Base-by-base conservation (phyloP, 2,113 vertebrate genomes). In the Oryzias woworae region DNA sequence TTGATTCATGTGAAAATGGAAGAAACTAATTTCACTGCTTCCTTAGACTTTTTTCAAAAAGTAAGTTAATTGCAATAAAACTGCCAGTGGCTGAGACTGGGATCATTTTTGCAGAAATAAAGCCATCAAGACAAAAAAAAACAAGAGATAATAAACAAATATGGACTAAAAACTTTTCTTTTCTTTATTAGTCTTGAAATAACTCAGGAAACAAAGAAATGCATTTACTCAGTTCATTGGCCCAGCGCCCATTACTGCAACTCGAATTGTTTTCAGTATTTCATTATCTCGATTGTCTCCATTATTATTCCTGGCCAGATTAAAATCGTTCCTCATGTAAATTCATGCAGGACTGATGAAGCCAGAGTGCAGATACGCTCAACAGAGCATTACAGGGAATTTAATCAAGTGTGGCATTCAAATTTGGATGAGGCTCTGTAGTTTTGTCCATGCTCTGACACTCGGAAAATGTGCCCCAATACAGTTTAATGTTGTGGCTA, bases 361-460 rank as follows among this genome's bases (percentile, higher is more conserved):
- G 42, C 42, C 72, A 64, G 28, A 56, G 44, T 56, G 65, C 46
- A 55, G 45, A 63, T 53, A 65, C 42, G n/a, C 76, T 73, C 42
- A 60, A 49, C 20, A 55, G 51, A 71, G 67, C 46, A 62, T 15
- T 5, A 23, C 16, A 57, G 23, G 60, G 48, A 71, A 18, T 64
- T 53, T 69, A 75, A 73, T 81, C 66, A 74, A 66, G 54, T 36
- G 3, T 73, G 72, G 66, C 58, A 71, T 80, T 79, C 73, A 60
- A 62, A 53, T 45, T 49, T 61, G 61, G 78, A 46, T 43, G 62
- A 50, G 62, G 55, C 41, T 52, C 28, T 58, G 47, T 66, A 46
- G 53, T 57, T 69, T 67, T 46, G 52, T 63, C 60, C 44, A 48
- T 66, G 18, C n/a, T 57, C 44, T 55, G 63, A 7, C 43, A 57